Evolutionary conservation across 2,888 invertebrate genomes (phyloP).

Genomic region (Oscheius onirici): DNA sequence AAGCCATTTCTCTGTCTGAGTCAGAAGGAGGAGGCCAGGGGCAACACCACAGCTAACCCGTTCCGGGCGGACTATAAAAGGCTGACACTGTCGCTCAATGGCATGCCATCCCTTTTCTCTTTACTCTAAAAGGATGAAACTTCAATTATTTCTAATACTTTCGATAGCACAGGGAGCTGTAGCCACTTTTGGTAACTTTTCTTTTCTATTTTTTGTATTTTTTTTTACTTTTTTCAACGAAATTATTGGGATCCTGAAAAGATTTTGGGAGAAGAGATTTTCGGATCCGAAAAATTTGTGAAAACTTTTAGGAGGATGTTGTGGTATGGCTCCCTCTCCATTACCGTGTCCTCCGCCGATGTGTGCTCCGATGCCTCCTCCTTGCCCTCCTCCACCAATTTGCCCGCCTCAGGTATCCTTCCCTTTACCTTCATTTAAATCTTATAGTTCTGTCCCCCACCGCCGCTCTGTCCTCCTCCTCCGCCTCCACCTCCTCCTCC

Average conservation of each 20-base stretch:
- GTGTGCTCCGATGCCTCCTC: slow-evolving; percentile 55
- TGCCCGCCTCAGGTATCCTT: slow-evolving; percentile 53
- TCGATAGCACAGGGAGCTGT: neutral
- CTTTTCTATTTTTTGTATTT: too few relatives aligned
- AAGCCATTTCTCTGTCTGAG: neutral
- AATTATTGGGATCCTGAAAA: too few relatives aligned
- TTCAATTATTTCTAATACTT: slow-evolving; percentile 12
- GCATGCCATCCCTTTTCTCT: slow-evolving; percentile 7
- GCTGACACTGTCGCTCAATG: neutral
- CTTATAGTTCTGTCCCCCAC: slow-evolving; percentile 64
- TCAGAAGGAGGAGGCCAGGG: neutral
- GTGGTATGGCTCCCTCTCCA: slow-evolving; percentile 50
- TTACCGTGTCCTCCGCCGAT: slow-evolving; percentile 45
- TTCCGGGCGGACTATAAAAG: slow-evolving; percentile 11
- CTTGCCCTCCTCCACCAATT: slow-evolving; percentile 63
- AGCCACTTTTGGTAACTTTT: slow-evolving; percentile 16
- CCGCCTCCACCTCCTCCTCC: slow-evolving; percentile 66
- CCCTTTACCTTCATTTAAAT: neutral
- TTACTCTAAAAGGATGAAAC: neutral
- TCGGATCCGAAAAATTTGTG: too few relatives aligned
- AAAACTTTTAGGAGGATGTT: slow-evolving; percentile 48
- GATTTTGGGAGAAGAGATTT: too few relatives aligned
- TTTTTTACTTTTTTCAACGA: too few relatives aligned
- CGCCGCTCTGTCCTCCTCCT: slow-evolving; percentile 60
- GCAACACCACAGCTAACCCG: slow-evolving; percentile 12